Evolutionary conservation across 2,888 invertebrate genomes (phyloP).

Genomic region (Escarpia spicata): DNA sequence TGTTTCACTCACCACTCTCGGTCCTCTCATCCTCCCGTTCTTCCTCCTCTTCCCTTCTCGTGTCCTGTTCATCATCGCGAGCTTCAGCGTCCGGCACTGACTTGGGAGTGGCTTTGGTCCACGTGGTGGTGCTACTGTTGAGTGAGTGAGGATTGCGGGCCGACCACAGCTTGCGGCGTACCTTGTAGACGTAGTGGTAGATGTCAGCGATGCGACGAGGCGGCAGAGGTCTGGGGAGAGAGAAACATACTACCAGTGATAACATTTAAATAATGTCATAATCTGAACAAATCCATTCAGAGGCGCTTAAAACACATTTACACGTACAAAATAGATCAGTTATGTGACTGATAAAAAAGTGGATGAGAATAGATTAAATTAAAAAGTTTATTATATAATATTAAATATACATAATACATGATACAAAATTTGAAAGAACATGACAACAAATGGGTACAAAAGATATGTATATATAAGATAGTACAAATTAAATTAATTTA

Average conservation of each 20-base stretch:
- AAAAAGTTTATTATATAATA: background rate
- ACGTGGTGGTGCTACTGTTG: background rate
- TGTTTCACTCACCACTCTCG: conserved; percentile 35
- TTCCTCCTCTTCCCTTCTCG: conserved; percentile 31
- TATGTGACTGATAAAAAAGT: too few species aligned
- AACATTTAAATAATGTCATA: conserved; percentile 6
- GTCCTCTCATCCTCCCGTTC: conserved; percentile 36
- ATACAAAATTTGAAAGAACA: too few species aligned
- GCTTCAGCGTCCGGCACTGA: background rate
- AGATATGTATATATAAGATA: too few species aligned
- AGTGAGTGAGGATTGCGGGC: background rate
- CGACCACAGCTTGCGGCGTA: conserved; percentile 38
- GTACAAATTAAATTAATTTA: too few species aligned
- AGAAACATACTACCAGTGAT: background rate
- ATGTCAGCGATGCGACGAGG: conserved; percentile 42
- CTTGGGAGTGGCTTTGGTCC: background rate
- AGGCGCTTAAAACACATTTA: too few species aligned
- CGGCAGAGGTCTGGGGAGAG: conserved; percentile 17
- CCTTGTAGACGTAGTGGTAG: conserved; percentile 53
- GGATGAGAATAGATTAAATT: background rate
- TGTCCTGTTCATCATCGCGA: background rate
- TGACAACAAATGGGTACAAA: too few species aligned
- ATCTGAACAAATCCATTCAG: background rate
- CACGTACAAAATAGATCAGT: too few species aligned
- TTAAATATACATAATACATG: background rate